Base-by-base conservation (phyloP, 2,113 vertebrate genomes). In the Macaca mulatta region DNA sequence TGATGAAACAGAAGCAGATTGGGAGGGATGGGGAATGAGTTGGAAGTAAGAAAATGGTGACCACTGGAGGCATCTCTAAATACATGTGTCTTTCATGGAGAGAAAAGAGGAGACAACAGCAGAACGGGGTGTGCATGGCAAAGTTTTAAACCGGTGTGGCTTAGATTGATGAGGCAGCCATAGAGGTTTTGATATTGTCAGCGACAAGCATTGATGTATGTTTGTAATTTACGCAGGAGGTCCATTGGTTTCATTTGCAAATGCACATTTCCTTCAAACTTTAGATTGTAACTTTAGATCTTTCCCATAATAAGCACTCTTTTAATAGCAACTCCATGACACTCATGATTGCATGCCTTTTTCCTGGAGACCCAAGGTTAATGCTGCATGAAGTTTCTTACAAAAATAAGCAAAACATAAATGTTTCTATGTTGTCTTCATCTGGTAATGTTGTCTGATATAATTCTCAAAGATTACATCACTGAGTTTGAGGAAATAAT, bases 401-500 rank as follows among this genome's bases (percentile, higher is more conserved):
- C 23, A 89, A 96, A 79, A 94, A 75, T 82, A 52, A 92, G 88
- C 14, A 93, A 93, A 92, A 80, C 52, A 38, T 83, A 27, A 80
- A 72, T 78, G 64, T 87, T 61, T 91, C 69, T 74, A 93, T 70
- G 72, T 80, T 94, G 59, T 67, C 48, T 95, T 94, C 90, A 72
- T 87, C 13, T 32, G 77, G 52, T 59, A 85, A 55, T 86, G 6
- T 75, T 93, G 14, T 93, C 74, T 92, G 92, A 92, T 94, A n/a
- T 94, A 86, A 97, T 97, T 89, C 79, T 86, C 78, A 82, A 89
- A 80, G 50, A 77, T 75, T 38, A 88, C 11, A 89, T 84, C 38
- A 64, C 25, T 82, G 72, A n/a, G 14, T 93, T 85, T 94, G 61
- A 91, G 94, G 43, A 89, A 84, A 96, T 92, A 61, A 72, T 93